Percentiles rank a stretch among this genome's conserved stretches.
Evolutionary conservation across 2,797 vertebrate species (phyloP).

Genomic region (Bucorvus abyssinicus): DNA sequence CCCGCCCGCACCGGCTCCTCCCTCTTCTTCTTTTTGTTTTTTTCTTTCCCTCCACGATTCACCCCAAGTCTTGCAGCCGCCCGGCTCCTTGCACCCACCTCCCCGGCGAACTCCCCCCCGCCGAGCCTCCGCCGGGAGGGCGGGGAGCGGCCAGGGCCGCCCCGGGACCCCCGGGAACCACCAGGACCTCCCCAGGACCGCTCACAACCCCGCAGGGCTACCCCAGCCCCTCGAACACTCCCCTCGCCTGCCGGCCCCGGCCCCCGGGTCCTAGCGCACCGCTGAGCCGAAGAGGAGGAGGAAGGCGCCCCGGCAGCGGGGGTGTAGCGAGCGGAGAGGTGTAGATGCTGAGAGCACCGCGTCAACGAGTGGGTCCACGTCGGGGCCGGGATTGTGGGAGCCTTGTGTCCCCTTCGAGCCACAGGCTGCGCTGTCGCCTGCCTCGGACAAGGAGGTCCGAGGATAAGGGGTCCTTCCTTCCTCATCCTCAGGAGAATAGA

Average conservation of each 20-base stretch:
- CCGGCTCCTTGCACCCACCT: neutral
- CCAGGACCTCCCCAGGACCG: neutral
- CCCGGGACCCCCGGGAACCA: neutral
- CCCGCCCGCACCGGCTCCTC: neutral
- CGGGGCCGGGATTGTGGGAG: neutral
- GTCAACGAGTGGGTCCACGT: accelerated
- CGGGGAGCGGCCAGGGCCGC: neutral
- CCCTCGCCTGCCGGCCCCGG: neutral
- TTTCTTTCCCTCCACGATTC: neutral
- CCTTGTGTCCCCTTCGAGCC: neutral
- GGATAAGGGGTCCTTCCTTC: neutral
- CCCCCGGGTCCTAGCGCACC: neutral
- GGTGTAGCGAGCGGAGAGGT: accelerated
- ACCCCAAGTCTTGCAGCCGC: neutral
- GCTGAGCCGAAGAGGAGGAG: neutral
- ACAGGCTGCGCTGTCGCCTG: neutral
- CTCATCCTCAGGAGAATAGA: neutral
- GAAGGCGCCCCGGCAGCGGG: neutral
- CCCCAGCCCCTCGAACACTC: neutral
- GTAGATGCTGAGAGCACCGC: neutral
- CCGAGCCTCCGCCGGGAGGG: no score
- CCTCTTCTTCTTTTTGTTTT: neutral
- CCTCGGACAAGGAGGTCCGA: neutral
- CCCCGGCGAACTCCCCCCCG: neutral
- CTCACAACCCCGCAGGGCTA: no score